A percentile compares a stretch with the other conserved stretches of the same genome.
phyloP scores from a whole-genome alignment of 2,888 invertebrate genomes.

The Diaphora mendica region DNA sequence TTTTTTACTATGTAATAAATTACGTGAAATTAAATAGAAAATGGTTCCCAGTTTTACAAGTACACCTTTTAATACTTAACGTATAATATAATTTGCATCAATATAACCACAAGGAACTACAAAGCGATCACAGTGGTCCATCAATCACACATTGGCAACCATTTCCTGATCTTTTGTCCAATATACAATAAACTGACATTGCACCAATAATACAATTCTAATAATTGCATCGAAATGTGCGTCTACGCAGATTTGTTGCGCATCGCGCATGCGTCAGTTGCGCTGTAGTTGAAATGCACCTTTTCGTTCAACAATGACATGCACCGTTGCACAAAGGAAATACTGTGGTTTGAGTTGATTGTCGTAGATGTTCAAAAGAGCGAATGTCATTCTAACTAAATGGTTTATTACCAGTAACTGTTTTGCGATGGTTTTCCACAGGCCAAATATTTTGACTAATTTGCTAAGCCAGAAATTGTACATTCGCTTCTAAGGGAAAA shows the following conservation, averaged over 20 bases:
- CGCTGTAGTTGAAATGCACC: slow-evolving; percentile 41
- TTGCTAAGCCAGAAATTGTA: no score
- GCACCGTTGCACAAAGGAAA: slow-evolving; percentile 63
- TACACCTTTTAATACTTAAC: not conserved
- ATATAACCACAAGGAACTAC: not conserved
- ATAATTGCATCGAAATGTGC: slow-evolving; percentile 58
- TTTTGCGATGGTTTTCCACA: not conserved
- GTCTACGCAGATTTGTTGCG: slow-evolving; percentile 55
- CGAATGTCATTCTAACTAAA: slow-evolving; percentile 31
- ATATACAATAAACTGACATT: slow-evolving; percentile 12
- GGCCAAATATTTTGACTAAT: not conserved
- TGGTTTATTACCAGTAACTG: not conserved
- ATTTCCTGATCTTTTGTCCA: slow-evolving; percentile 41
- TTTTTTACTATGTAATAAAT: not conserved
- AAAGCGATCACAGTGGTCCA: slow-evolving; percentile 19
- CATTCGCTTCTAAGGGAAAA: no score
- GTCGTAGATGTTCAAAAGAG: slow-evolving; percentile 32
- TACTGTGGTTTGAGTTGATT: slow-evolving; percentile 34
- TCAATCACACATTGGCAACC: slow-evolving; percentile 42
- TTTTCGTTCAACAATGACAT: slow-evolving; percentile 50
- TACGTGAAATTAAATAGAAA: not conserved
- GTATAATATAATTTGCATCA: not conserved
- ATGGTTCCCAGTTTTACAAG: not conserved
- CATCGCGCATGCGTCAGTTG: slow-evolving; percentile 50
- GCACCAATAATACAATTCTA: slow-evolving; percentile 31